These are phyloP conservation scores for Neodiprion lecontei DNA, from an alignment of 1,140 invertebrate genomes.

Conservation along the genomic window DNA sequence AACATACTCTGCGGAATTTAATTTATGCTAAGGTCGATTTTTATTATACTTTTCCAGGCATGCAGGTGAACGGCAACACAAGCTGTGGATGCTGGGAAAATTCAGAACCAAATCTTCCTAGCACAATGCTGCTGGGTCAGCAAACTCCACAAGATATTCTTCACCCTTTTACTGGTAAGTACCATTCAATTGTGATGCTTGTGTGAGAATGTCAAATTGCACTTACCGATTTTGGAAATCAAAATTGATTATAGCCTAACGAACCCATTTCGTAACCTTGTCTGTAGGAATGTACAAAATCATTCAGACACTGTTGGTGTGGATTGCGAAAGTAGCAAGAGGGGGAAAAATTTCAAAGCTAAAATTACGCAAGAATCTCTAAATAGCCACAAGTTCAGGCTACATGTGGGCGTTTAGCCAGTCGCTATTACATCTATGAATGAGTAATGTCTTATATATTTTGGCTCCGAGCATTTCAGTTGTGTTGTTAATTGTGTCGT, in stretches of 20 bases:
- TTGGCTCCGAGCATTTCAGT: neutral
- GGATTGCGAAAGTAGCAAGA: slow-evolving; percentile 4
- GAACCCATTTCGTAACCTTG: too few relatives aligned
- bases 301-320: too few relatives aligned
- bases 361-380: slow-evolving; percentile 46
- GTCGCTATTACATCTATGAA: slow-evolving; percentile 21
- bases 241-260: too few relatives aligned
- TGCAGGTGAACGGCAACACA: slow-evolving; percentile 62
- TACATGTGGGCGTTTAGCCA: slow-evolving; percentile 33
- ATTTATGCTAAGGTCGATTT: neutral
- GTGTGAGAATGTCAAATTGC: too few relatives aligned
- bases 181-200: neutral
- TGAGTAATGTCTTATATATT: slow-evolving; percentile 32
- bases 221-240: too few relatives aligned
- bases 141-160: slow-evolving; percentile 59
- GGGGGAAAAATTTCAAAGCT: slow-evolving; percentile 31
- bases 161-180: slow-evolving; percentile 55
- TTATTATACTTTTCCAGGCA: slow-evolving; percentile 39
- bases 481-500: neutral
- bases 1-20: too few relatives aligned
- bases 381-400: slow-evolving; percentile 36
- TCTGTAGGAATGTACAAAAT: too few relatives aligned
- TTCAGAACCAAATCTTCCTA: slow-evolving; percentile 58
- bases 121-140: slow-evolving; percentile 56
- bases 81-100: slow-evolving; percentile 61